Evolutionary conservation across 2,888 invertebrate genomes (phyloP), one percentile per base, ranked within the genome.

Genomic region (Galeruca laticollis): DNA sequence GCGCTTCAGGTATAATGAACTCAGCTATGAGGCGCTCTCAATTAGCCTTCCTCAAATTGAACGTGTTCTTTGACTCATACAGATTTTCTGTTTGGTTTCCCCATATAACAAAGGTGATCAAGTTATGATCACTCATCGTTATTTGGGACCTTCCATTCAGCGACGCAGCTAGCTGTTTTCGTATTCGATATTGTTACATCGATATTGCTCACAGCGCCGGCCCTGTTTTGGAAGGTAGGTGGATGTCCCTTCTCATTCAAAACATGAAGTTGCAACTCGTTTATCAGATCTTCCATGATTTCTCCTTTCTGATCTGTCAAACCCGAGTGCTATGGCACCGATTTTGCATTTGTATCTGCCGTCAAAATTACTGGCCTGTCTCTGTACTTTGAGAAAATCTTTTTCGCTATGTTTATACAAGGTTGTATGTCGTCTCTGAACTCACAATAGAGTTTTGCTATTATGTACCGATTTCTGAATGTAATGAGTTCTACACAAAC

Each of bases 261-360:
- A 6, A 35, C 37, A 4, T 35, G 35, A 6, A 51, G 20, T 18
- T 62, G 35, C 10, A 51, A 35, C 33, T 51, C 62, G n/a, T 62
- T 52, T 8, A 62, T 33, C n/a, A 52, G 2, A 20, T 52, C 35
- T 20, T 62, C 62, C 10, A 57, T 10, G 13, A 57, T 6, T 35
- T 18, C 18, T 1, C 57, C 57, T 35, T 18, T 33, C 1, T 11
- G 3, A 18, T 57, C 57, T 15, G 57, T 57, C 6, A 2, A 5
- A 15, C 2, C 13, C 4, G 43, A 51, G 20, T 62, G 18, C 51
- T 51, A 49, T 20, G 18, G 13, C 11, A 18, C 20, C 54, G 64
- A 64, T 64, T 40, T 64, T 15, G 64, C 37, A 56, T 64, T 64
- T 8, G 56, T 54, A 54, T 64, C 64, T 15, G 35, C 9, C 15